A percentile compares a stretch with the other conserved stretches of the same genome.
These are phyloP conservation scores for Philaenus spumarius DNA, from an alignment of 1,140 invertebrate species.

Conservation along the genomic window DNA sequence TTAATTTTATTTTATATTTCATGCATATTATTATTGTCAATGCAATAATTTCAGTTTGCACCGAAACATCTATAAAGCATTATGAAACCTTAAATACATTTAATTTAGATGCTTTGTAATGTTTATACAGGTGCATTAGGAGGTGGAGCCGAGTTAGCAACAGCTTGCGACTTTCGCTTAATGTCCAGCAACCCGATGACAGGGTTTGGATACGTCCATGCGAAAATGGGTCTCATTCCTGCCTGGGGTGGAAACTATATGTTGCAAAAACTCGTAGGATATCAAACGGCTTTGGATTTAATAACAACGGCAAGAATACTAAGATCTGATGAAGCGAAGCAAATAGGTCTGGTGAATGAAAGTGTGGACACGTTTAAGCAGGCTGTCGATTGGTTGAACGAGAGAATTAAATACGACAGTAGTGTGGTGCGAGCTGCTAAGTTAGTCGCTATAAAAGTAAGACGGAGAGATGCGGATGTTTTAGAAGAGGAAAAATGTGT, in stretches of 20 bases:
- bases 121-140: conserved; percentile 41
- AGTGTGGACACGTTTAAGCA: conserved; percentile 28
- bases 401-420: conserved; percentile 31
- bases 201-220: conserved; percentile 50
- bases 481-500: conserved; percentile 39
- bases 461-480: conserved; percentile 22
- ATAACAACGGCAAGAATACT: conserved; percentile 41
- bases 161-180: conserved; percentile 50
- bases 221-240: conserved; percentile 48
- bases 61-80: no score
- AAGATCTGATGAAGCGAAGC: conserved; percentile 36
- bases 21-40: no score
- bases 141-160: conserved; percentile 52
- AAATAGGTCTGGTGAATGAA: conserved; percentile 38
- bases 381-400: conserved; percentile 37
- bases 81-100: no score
- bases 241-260: conserved; percentile 50
- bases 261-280: conserved; percentile 42
- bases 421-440: conserved; percentile 41
- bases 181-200: conserved; percentile 36
- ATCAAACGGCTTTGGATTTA: conserved; percentile 41
- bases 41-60: no score
- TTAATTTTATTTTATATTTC: no score
- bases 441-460: conserved; percentile 8
- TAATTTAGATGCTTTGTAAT: no score